phyloP scores from a whole-genome alignment of 2,797 vertebrate species.

The Silurus aristotelis region DNA sequence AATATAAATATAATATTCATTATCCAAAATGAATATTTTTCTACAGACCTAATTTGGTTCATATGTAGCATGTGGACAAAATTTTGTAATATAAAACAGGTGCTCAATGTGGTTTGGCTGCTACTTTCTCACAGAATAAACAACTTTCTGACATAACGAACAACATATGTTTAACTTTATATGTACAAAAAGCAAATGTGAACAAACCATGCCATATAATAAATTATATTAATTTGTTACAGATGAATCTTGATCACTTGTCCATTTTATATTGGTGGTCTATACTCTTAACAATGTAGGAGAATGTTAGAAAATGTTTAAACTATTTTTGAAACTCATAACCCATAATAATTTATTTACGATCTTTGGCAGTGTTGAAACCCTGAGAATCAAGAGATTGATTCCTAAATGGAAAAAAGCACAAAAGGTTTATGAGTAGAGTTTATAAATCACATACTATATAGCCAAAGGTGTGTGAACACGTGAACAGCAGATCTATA shows the following conservation, averaged over 20 bases:
- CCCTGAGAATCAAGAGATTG: background rate
- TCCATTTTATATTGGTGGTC: no score
- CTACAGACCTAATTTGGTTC: background rate
- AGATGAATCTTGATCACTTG: background rate
- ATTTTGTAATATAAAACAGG: background rate
- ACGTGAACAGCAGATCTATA: background rate
- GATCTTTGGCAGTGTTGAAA: background rate
- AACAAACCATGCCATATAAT: background rate
- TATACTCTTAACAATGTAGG: background rate
- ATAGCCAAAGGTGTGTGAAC: background rate
- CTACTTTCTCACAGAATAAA: background rate
- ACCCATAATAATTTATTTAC: background rate
- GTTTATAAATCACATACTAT: background rate
- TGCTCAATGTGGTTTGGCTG: background rate
- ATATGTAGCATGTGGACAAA: background rate
- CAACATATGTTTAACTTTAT: background rate
- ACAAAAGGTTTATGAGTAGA: background rate
- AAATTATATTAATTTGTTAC: background rate
- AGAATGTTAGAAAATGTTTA: background rate
- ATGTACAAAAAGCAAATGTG: background rate
- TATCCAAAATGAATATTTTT: background rate
- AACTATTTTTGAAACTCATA: background rate
- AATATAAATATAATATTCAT: background rate
- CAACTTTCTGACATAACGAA: background rate
- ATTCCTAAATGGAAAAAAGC: background rate